Base-by-base conservation (phyloP, 30 jellyfish, hydroid and myxozoan genomes). In the Pseudorhiza aurosa region DNA sequence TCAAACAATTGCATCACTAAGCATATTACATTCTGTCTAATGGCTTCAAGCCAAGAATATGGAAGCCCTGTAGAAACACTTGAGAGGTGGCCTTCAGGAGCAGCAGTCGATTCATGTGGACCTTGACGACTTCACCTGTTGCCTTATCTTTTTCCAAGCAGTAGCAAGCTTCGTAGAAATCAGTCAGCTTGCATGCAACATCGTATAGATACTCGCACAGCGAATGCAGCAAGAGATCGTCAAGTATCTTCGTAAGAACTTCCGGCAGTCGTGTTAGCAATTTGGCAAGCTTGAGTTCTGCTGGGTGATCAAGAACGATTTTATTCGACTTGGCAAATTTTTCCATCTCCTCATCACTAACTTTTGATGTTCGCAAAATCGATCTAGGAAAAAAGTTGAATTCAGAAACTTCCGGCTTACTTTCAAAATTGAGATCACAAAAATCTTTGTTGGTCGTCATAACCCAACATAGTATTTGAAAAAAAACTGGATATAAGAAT, bases 171-270 rank as follows among this genome's bases (percentile, higher is more conserved):
- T 95, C 99, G 68, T 95, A 95, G 69, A 87, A 95, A 14, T 95
- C 99, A 4, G 97, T 95, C 88, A 95, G 17, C 24, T 95, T 84
- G 80, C 93, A 58, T 1, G 97, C 96, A 28, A 95, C 65, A 50
- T 95, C 99, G 69, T 95, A 95, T 58, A 95, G 68, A 47, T 88
- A 95, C 77, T 95, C 99, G 68, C 99, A 95, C 75, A 95, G 63
- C 8, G 91, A 53, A 68, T 95, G 97, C 90, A 89, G 25, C 51
- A 88, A 49, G 4, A 88, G 86, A 30, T 95, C 99, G 28, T 84
- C 96, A 11, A 83, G 63, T 39, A 96, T 67, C 59, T 88, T 77
- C 15, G 78, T 65, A 47, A 89, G 25, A 31, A 95, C 55, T 58
- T 87, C 95, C 2, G 99, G 97, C 42, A 87, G 88, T 1, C 97